Conservation (phyloP, 2,888 invertebrate genomes). For the Hipparchia sbordonii region DNA sequence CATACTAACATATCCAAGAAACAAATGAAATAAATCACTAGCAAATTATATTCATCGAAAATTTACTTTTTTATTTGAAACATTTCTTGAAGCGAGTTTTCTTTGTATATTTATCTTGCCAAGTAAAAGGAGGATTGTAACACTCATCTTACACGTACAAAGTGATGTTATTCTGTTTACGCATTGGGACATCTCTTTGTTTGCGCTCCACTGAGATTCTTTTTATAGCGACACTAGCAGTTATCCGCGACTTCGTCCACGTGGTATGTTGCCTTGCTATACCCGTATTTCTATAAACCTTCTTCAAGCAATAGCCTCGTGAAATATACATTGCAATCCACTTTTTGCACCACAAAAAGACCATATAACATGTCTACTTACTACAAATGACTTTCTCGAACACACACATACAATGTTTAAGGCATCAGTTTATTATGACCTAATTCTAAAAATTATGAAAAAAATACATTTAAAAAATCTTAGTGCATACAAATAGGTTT, state of each 20-base stretch:
- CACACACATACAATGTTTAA: too few relatives aligned
- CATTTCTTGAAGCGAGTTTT: constrained; percentile 38
- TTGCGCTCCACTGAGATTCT: constrained; percentile 38
- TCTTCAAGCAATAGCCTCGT: background rate
- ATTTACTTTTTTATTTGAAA: constrained; percentile 33
- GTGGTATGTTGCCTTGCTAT: background rate
- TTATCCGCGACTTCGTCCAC: background rate
- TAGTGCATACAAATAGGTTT: too few relatives aligned
- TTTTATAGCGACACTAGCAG: constrained; percentile 7
- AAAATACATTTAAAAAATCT: too few relatives aligned
- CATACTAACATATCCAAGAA: too few relatives aligned
- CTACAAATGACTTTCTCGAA: too few relatives aligned
- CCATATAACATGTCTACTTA: too few relatives aligned
- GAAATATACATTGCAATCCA: too few relatives aligned
- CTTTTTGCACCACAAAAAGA: too few relatives aligned
- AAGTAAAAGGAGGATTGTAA: constrained; percentile 46
- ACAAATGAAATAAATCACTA: constrained; percentile 18
- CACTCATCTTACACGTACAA: constrained; percentile 39
- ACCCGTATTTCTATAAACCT: background rate
- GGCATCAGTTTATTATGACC: too few relatives aligned
- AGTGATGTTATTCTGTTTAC: constrained; percentile 46
- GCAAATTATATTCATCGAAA: constrained; percentile 35
- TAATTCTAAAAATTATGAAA: too few relatives aligned
- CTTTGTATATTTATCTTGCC: constrained; percentile 48
- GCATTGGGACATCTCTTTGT: constrained; percentile 37